These are phyloP conservation scores for Choristoneura rosaceana DNA, from an alignment of 2,888 invertebrate species.

Conservation along the genomic window DNA sequence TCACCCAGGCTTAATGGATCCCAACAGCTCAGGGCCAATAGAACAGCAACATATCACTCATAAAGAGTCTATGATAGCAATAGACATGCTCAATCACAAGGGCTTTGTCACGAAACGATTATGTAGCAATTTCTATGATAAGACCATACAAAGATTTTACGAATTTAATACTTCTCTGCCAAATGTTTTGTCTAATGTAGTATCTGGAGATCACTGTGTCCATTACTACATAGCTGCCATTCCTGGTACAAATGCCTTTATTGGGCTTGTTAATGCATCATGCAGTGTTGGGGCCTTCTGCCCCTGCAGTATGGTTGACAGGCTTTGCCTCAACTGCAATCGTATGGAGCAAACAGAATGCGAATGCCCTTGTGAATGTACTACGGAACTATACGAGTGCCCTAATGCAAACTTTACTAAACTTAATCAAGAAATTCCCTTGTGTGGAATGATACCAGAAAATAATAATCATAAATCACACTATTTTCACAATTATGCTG, in stretches of 20 bases:
- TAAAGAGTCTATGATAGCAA: constrained; percentile 95
- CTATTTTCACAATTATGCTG: constrained; percentile 80
- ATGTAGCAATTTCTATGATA: constrained; percentile 94
- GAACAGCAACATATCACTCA: constrained; percentile 96
- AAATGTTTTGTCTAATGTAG: constrained; percentile 92
- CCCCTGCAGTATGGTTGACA: constrained; percentile 95
- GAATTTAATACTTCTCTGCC: constrained; percentile 92
- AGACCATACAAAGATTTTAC: constrained; percentile 93
- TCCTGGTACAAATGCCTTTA: constrained; percentile 94
- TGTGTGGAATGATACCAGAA: constrained; percentile 79
- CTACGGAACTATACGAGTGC: constrained; percentile 77
- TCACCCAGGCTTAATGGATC: constrained; percentile 92
- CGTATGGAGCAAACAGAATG: constrained; percentile 97
- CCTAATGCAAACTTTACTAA: constrained; percentile 65
- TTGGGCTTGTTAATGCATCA: constrained; percentile 95
- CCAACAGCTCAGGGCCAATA: constrained; percentile 88
- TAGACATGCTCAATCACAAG: constrained; percentile 94
- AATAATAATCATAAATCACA: constrained; percentile 80
- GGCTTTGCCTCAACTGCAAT: constrained; percentile 95
- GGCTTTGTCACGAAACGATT: constrained; percentile 92
- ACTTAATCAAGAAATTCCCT: constrained; percentile 67
- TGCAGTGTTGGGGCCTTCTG: constrained; percentile 94
- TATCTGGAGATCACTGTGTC: constrained; percentile 94
- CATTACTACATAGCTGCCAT: constrained; percentile 93
- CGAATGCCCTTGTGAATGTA: constrained; percentile 98